phyloP scores from a whole-genome alignment of 1,140 invertebrate species.

The Musca domestica region DNA sequence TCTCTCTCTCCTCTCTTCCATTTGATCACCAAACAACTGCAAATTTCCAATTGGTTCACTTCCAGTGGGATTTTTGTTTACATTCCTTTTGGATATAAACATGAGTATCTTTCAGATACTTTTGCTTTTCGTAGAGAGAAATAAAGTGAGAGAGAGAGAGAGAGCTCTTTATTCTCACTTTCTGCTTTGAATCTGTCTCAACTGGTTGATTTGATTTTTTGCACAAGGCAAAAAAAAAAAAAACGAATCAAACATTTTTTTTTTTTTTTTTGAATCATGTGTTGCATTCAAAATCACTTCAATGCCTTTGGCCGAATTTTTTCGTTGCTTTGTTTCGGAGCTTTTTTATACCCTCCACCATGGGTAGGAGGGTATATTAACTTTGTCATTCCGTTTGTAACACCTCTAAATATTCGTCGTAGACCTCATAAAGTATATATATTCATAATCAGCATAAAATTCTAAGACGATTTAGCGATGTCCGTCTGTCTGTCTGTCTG shows the following conservation, averaged over 20 bases:
- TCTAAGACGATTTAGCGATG: too few relatives aligned
- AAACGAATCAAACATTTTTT: too few relatives aligned
- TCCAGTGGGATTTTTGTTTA: conserved; percentile 12
- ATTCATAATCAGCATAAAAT: too few relatives aligned
- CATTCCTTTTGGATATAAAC: background rate
- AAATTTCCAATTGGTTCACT: conserved; percentile 48
- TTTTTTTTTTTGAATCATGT: background rate
- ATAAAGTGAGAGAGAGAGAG: too few relatives aligned
- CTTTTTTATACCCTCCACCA: background rate
- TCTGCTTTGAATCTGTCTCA: too few relatives aligned
- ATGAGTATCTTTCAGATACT: background rate
- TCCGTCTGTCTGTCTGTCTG: too few relatives aligned
- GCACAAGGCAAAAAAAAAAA: background rate
- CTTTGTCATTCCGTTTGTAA: too few relatives aligned
- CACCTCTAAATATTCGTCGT: too few relatives aligned
- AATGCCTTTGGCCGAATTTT: background rate
- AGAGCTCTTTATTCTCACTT: too few relatives aligned
- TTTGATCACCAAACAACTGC: conserved; percentile 31
- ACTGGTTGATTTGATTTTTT: background rate
- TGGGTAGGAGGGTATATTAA: too few relatives aligned
- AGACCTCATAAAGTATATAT: too few relatives aligned
- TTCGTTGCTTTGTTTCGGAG: background rate
- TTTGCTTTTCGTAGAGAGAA: too few relatives aligned
- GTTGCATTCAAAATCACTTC: conserved; percentile 5
- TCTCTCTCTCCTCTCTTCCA: conserved; percentile 4